Evolutionary conservation across 2,797 vertebrate genomes (phyloP), one percentile per base, ranked within the genome.

Genomic region (Tarsius wallacei): DNA sequence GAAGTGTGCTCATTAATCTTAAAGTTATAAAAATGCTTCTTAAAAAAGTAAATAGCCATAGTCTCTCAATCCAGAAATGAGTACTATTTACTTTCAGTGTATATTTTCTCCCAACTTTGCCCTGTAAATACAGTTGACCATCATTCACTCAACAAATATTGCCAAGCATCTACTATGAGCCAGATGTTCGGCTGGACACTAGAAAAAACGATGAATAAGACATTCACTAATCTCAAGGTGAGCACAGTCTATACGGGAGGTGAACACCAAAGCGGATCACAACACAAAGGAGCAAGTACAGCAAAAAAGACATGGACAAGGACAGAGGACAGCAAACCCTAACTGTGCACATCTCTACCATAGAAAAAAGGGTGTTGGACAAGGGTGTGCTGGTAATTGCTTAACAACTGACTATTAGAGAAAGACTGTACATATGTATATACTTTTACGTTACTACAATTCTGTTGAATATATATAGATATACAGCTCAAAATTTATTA

Each of bases 251-350:
- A 3, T 21, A 7, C 49, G 70, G 33, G 28, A n/a, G 2, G 11
- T 2, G 15, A 3, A 17, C 12, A 24, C 12, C 49, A 77, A 53
- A 36, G 0, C 2, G 82, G 49, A 22, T 64, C 9, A 3, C 16
- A 57, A 1, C 63, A 5, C 0, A 7, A 7, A 2, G 31, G 0
- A 87, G 74, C 4, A 63, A 61, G 4, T 4, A 9, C 4, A 28
- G 1, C 49, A 9, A 49, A 66, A 70, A 49, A 2, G 16, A 53
- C 24, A 64, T 6, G 7, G 14, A 33, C 82, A 51, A 61, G 11
- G 15, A 47, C 42, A 68, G 33, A 66, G 24, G 4, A 85, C 7
- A 81, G 22, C 7, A 68, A 59, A 61, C 7, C 2, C 26, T n/a
- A 14, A 19, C 1, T 36, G 2, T 14, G 17, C 1, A 1, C 31